These are phyloP conservation scores for Microcebus jonahi DNA, from an alignment of 2,113 vertebrate species.

Conservation along the genomic window DNA sequence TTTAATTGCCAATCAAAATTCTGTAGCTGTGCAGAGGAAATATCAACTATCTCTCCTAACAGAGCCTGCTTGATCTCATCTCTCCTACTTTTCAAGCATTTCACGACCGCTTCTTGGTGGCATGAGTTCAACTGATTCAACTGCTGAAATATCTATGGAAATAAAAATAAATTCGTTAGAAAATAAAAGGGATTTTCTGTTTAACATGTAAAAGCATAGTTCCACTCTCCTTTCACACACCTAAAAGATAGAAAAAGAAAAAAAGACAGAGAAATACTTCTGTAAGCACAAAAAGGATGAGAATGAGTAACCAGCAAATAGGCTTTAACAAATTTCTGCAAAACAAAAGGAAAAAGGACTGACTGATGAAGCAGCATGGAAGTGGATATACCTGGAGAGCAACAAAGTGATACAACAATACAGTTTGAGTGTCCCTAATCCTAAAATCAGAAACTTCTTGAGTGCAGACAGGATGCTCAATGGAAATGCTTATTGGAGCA, in stretches of 20 bases:
- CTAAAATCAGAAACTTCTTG: background rate
- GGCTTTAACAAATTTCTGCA: conserved; percentile 13
- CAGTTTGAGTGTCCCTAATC: background rate
- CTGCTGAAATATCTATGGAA: conserved; percentile 86
- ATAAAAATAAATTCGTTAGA: conserved; percentile 51
- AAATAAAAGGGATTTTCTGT: background rate
- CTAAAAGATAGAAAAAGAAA: background rate
- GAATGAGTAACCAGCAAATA: background rate
- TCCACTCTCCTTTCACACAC: background rate
- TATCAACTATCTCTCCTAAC: conserved; percentile 88
- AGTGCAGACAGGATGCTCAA: background rate
- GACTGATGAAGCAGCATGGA: background rate
- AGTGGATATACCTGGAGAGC: background rate
- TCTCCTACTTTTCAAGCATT: conserved; percentile 90
- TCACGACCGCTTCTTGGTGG: conserved; percentile 85
- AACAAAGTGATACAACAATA: background rate
- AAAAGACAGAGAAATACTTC: background rate
- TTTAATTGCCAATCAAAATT: conserved; percentile 99
- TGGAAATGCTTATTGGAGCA: background rate
- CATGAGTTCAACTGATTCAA: conserved; percentile 84
- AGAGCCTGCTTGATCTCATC: conserved; percentile 91
- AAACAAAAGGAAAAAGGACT: background rate
- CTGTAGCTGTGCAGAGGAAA: conserved; percentile 91
- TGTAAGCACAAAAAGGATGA: background rate
- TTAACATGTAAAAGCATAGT: background rate